Evolutionary conservation across 2,797 vertebrate genomes (phyloP), one percentile per base, ranked within the genome.

Genomic region (Eupleurogrammus muticus): DNA sequence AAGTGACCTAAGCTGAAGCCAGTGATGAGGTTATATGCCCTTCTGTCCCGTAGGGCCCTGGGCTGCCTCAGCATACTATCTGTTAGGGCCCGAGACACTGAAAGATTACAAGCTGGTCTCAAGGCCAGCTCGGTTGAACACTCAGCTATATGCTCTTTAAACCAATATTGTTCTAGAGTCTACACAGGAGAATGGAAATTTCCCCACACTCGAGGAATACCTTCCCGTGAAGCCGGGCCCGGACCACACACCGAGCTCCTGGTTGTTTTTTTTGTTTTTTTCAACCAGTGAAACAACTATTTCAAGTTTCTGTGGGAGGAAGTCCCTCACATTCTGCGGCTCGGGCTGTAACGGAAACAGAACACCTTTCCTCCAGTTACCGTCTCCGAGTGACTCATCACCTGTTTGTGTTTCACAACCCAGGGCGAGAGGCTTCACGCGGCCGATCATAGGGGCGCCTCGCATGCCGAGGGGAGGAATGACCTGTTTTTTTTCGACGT

Each of bases 161-260:
- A 89, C 74, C 57, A 93, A 92, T 92, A 90, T 92, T 93, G 85
- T 92, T 90, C 63, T 64, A 79, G 73, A 63, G 89, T 88, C 87
- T 90, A 79, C 83, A 56, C 69, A 73, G 70, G 72, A 71, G 76
- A 71, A 71, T 85, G 80, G 89, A 91, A 89, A 85, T 72, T 79
- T 87, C 66, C 73, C 69, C 66, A 53, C 62, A 17, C 82, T 82
- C 53, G 66, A 88, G 81, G 81, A 84, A 88, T 84, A 81, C 70
- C 76, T 74, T 69, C 54, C 73, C 50, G 62, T 66, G 75, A 65
- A 84, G 40, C 59, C 65, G 35, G 73, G n/a, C 2, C 6, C 1
- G 48, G 87, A 87, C 89, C 90, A 91, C 91, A 90, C 90, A 90
- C 86, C 1, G 66, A 71, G 87, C 73, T 34, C 40, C 60, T 50